Conservation (phyloP, 2,888 invertebrate genomes). For the Heteromyza rotundicornis region DNA sequence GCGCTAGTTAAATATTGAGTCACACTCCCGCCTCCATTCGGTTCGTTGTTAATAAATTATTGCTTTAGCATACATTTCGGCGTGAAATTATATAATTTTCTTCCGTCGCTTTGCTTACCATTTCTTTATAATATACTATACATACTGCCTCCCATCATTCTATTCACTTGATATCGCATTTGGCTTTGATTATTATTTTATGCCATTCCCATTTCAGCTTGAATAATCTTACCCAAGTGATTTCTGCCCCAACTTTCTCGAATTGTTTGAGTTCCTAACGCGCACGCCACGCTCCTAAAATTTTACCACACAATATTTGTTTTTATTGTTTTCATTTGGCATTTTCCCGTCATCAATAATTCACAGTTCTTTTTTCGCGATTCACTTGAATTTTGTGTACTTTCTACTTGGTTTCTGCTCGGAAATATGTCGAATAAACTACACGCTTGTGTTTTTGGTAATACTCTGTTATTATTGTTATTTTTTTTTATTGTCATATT, state of each 20-base stretch:
- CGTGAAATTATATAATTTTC: constrained; percentile 43
- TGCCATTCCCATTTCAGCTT: constrained; percentile 36
- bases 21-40: neutral
- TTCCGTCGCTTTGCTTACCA: neutral
- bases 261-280: too few relatives aligned
- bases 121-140: neutral
- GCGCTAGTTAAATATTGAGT: neutral
- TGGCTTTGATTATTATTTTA: constrained; percentile 53
- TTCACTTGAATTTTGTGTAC: constrained; percentile 8
- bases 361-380: constrained; percentile 45
- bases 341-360: constrained; percentile 50
- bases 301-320: constrained; percentile 47
- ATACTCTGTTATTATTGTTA: constrained; percentile 27
- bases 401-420: constrained; percentile 21
- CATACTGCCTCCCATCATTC: too few relatives aligned
- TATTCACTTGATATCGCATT: constrained; percentile 27
- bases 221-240: constrained; percentile 23
- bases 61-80: constrained; percentile 35
- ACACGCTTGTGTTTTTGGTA: constrained; percentile 7
- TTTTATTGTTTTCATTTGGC: constrained; percentile 41
- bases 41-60: constrained; percentile 14
- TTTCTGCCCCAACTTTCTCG: too few relatives aligned
- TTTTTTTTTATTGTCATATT: constrained; percentile 29
- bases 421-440: too few relatives aligned
- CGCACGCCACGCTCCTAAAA: constrained; percentile 45